A percentile compares a stretch with the other conserved stretches of the same genome.
Conservation (phyloP, 2,888 invertebrate genomes). For the Diaprepes abbreviatus region DNA sequence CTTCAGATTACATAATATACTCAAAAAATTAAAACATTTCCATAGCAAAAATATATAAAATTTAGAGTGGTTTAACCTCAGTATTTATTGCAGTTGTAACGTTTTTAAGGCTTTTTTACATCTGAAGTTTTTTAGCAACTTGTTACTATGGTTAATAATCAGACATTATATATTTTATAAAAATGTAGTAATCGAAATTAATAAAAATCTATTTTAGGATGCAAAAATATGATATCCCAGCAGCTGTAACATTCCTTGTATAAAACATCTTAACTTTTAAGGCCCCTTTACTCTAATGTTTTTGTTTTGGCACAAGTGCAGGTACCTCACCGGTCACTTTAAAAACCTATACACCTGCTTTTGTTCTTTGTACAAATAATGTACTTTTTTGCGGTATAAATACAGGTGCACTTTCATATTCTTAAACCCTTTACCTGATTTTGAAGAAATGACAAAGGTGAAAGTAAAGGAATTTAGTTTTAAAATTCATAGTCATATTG, state of each 20-base stretch:
- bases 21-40: no score
- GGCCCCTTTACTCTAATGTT: not conserved
- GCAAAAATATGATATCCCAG: not conserved
- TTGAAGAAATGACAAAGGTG: not conserved
- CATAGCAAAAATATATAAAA: no score
- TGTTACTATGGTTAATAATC: no score
- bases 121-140: no score
- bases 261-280: conserved; percentile 6
- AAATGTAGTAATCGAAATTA: no score
- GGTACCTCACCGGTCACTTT: conserved; percentile 22
- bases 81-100: no score
- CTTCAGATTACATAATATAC: no score
- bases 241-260: conserved; percentile 1
- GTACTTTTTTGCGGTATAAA: conserved; percentile 52
- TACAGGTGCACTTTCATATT: conserved; percentile 49
- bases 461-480: not conserved
- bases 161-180: no score
- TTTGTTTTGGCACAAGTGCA: conserved; percentile 18
- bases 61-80: no score
- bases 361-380: conserved; percentile 25
- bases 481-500: no score
- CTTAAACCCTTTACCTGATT: conserved; percentile 47
- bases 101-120: no score
- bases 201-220: no score
- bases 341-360: conserved; percentile 23